phyloP scores from a whole-genome alignment of 2,888 invertebrate genomes.

The Volucella inanis region DNA sequence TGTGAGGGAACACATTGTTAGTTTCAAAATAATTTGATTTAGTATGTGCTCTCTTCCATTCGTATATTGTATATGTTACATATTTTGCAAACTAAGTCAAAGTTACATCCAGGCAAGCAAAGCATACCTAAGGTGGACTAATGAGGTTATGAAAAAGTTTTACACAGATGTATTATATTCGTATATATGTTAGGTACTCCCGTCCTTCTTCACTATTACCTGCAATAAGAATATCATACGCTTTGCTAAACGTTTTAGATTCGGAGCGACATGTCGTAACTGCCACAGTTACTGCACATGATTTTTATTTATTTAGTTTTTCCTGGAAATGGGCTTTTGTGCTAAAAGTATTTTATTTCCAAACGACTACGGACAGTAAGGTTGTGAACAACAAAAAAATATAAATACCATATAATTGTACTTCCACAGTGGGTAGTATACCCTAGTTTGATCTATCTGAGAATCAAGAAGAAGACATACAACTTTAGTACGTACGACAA shows the following conservation, averaged over 20 bases:
- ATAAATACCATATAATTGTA: too few species aligned
- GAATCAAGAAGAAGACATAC: too few species aligned
- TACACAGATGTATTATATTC: not conserved
- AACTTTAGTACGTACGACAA: too few species aligned
- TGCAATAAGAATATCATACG: constrained; percentile 23
- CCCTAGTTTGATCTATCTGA: too few species aligned
- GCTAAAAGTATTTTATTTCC: not conserved
- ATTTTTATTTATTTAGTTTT: not conserved
- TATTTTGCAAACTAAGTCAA: constrained; percentile 33
- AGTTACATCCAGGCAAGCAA: constrained; percentile 1
- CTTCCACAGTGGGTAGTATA: too few species aligned
- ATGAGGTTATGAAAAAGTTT: constrained; percentile 31
- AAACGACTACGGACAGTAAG: not conserved
- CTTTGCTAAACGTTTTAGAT: constrained; percentile 11
- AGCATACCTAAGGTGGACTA: constrained; percentile 16
- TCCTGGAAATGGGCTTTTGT: too few species aligned
- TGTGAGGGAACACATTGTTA: constrained; percentile 10
- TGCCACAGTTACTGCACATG: constrained; percentile 16
- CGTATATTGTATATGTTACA: constrained; percentile 4
- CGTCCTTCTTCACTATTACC: not conserved
- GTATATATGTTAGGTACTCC: too few species aligned
- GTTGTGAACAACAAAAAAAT: not conserved
- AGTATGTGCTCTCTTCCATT: not conserved
- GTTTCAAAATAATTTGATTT: constrained; percentile 51
- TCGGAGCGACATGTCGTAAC: constrained; percentile 10